Evolutionary conservation across 2,888 invertebrate species (phyloP).

Genomic region (Cremastobaeus sp.): DNA sequence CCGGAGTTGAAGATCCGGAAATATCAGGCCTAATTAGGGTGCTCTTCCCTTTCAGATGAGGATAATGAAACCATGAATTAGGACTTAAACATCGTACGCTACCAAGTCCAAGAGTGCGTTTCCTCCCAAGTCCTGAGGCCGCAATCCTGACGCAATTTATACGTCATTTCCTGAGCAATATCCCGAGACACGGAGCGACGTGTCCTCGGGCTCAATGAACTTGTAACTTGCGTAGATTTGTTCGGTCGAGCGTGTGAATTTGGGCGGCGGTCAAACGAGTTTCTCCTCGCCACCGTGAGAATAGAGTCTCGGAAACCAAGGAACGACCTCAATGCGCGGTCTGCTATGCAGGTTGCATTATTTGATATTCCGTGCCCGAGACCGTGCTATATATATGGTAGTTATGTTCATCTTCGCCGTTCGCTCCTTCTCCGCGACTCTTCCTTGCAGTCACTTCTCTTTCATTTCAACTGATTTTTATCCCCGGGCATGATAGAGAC

Average conservation of each 20-base stretch:
- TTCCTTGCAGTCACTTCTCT: constrained; percentile 23
- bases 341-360: constrained; percentile 65
- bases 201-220: constrained; percentile 58
- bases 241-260: constrained; percentile 66
- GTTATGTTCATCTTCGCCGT: constrained; percentile 57
- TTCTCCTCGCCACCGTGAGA: constrained; percentile 67
- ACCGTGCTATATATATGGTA: constrained; percentile 47
- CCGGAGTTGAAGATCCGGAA: no score
- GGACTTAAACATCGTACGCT: no score
- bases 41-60: no score
- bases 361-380: constrained; percentile 64
- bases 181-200: constrained; percentile 24
- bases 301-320: constrained; percentile 61
- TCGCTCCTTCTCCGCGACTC: constrained; percentile 40
- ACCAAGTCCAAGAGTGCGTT: neutral
- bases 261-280: constrained; percentile 67
- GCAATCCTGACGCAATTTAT: constrained; percentile 41
- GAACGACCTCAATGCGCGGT: constrained; percentile 62
- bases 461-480: constrained; percentile 23
- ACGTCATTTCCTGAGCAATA: constrained; percentile 42
- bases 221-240: constrained; percentile 61
- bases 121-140: neutral
- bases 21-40: no score
- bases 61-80: no score
- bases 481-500: constrained; percentile 19